Evolutionary conservation across 2,113 vertebrate species (phyloP).

Genomic region (Petrocephalus microphthalmus): DNA sequence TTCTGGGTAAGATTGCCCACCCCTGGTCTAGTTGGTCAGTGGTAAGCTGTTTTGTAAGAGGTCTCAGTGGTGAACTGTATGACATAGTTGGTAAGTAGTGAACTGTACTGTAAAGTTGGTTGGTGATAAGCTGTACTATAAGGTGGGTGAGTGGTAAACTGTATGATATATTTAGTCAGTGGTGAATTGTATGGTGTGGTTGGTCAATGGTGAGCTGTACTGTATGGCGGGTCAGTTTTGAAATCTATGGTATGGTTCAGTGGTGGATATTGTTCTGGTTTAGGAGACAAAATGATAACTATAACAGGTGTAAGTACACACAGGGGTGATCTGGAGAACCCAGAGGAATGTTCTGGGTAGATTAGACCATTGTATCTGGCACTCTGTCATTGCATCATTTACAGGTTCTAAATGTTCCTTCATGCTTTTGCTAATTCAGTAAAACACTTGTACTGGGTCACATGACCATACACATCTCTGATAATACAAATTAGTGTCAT

Average conservation of each 20-base stretch:
- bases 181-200: background rate
- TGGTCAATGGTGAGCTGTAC: background rate
- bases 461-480: background rate
- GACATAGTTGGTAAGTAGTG: background rate
- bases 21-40: too few relatives aligned
- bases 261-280: background rate
- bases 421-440: background rate
- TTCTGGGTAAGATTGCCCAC: too few relatives aligned
- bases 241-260: background rate
- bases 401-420: background rate
- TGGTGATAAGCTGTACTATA: background rate
- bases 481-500: background rate
- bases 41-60: background rate
- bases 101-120: background rate
- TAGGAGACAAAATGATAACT: background rate
- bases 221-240: background rate
- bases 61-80: background rate
- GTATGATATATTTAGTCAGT: background rate
- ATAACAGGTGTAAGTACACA: background rate
- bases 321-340: background rate
- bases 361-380: background rate
- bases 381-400: background rate
- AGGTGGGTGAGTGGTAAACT: background rate
- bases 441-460: background rate
- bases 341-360: background rate